Evolutionary conservation across 2,797 vertebrate genomes (phyloP), one percentile per base, ranked within the genome.

Genomic region (Macropus fuliginosus): DNA sequence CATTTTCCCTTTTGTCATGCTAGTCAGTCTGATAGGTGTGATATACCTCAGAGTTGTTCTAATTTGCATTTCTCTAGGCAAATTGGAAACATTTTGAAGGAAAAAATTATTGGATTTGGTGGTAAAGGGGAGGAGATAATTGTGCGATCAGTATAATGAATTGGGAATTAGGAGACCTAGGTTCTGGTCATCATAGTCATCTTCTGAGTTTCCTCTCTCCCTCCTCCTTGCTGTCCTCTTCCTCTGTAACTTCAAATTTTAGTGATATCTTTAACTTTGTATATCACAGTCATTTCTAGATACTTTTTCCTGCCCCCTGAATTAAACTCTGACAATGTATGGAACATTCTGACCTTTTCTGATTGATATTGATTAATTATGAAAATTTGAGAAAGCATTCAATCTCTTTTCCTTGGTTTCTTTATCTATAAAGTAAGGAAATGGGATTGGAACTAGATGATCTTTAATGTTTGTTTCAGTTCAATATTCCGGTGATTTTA

Each of bases 61-160:
- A 56, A 56, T 56, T 56, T 56, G 56, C 27, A 56, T 28, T 56
- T 56, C 24, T 56, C 27, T 28, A 66, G 92, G 5, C 54, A 66
- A 54, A 55, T 27, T 95, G n/a, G 87, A 94, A 62, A 92, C 21
- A 52, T 94, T 94, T 92, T 94, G 54, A 93, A 93, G 89, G 93
- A 74, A 28, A 90, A 91, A 96, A 3, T 89, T 31, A 94, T 90
- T 27, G 74, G 27, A 28, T 91, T 93, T 94, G 90, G 40, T 90
- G 55, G 55, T 91, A 57, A 90, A 40, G 55, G 93, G 55, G 34
- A 66, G 54, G 4, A 55, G 91, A 2, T 54, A 18, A 18, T 34
- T 93, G 55, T 91, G 2, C 10, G 91, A 9, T 56, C 55, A 89
- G 62, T 87, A 92, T 0, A 95, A 57, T 95, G 54, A 54, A 40